These are phyloP conservation scores for Zaprionus africanus DNA, from an alignment of 1,140 invertebrate genomes.

Conservation along the genomic window DNA sequence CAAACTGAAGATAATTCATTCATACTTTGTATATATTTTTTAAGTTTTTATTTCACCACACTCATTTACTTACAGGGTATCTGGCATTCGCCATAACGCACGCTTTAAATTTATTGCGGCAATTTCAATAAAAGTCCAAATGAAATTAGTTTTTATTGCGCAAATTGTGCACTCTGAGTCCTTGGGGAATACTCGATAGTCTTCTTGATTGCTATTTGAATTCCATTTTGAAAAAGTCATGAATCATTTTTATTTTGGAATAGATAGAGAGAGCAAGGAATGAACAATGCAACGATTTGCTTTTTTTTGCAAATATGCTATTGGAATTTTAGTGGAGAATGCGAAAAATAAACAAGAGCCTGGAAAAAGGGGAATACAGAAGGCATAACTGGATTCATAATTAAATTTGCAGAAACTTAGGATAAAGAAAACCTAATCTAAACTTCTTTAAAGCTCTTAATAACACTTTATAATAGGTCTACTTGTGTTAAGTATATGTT, in stretches of 20 bases:
- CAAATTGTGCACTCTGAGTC: not conserved
- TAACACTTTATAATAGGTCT: no score
- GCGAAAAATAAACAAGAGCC: not conserved
- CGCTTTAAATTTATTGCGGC: not conserved
- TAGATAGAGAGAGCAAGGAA: no score
- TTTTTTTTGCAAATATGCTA: not conserved
- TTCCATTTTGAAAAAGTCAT: not conserved
- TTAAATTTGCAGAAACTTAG: no score
- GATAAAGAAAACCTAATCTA: no score
- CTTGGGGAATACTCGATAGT: not conserved
- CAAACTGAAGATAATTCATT: no score
- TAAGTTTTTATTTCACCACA: no score
- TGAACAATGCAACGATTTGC: not conserved
- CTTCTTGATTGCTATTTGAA: not conserved
- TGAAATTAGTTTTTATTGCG: constrained; percentile 19
- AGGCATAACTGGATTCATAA: no score
- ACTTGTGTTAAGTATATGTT: no score
- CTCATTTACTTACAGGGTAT: not conserved
- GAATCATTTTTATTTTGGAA: not conserved
- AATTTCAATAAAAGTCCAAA: constrained; percentile 13
- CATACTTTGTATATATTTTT: no score
- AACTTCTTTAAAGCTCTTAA: no score
- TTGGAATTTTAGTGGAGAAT: not conserved
- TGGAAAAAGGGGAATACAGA: not conserved
- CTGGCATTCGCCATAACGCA: not conserved